Conservation (phyloP, 1,140 invertebrate species). For the Ganaspis sp. region DNA sequence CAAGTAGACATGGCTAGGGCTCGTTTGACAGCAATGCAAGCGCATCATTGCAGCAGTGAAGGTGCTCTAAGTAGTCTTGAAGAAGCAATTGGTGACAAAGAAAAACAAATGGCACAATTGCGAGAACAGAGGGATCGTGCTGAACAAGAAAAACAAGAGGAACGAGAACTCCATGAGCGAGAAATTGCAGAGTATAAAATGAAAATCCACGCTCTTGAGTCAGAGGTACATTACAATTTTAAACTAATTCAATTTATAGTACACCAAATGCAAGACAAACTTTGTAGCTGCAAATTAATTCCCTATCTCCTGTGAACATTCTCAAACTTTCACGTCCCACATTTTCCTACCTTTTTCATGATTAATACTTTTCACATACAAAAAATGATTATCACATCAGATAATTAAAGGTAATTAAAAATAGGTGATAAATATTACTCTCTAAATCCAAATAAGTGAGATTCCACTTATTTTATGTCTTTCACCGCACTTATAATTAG, state of each 20-base stretch:
- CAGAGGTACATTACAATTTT: constrained; percentile 78
- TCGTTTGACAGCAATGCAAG: constrained; percentile 92
- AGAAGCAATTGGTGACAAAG: constrained; percentile 97
- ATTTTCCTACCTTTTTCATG: background rate
- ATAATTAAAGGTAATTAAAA: no score
- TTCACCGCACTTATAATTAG: no score
- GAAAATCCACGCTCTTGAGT: constrained; percentile 92
- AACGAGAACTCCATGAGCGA: constrained; percentile 94
- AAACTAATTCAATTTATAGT: constrained; percentile 19
- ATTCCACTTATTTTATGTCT: no score
- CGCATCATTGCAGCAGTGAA: constrained; percentile 93
- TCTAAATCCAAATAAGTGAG: no score
- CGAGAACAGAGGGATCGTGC: constrained; percentile 94
- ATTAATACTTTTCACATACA: background rate
- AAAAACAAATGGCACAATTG: constrained; percentile 95
- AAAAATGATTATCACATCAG: no score
- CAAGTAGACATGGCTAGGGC: constrained; percentile 96
- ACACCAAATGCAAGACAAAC: background rate
- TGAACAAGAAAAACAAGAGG: constrained; percentile 97
- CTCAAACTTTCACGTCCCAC: background rate
- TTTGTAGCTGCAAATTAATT: background rate
- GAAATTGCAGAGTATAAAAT: constrained; percentile 97
- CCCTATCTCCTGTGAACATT: background rate
- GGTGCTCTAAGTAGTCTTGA: constrained; percentile 94
- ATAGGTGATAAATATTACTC: no score